A percentile compares a stretch with the other conserved stretches of the same genome.
These are phyloP conservation scores for Pocillopora damicornis DNA, from an alignment of 64 coral and sea anemone species.

Conservation along the genomic window DNA sequence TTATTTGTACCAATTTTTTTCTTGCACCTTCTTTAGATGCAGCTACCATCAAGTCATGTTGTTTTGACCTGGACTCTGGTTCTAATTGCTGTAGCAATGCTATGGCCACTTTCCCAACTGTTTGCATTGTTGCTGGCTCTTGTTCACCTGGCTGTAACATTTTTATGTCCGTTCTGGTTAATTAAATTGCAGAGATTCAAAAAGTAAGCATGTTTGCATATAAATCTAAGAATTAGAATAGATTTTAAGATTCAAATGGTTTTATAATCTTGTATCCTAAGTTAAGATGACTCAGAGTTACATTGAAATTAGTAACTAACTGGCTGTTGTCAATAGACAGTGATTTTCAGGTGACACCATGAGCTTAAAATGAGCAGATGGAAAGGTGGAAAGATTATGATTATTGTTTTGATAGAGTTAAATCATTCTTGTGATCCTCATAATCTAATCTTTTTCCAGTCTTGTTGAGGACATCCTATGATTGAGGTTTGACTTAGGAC, in stretches of 20 bases:
- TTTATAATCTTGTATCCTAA: background rate
- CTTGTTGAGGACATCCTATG: too few species aligned
- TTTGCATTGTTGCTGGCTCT: slow-evolving; percentile 65
- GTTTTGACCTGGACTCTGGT: slow-evolving; percentile 71
- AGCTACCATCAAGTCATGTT: slow-evolving; percentile 30
- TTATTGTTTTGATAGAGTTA: too few species aligned
- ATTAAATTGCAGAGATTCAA: slow-evolving; percentile 75
- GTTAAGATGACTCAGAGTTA: background rate
- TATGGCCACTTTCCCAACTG: slow-evolving; percentile 69
- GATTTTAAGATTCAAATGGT: background rate
- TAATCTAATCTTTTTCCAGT: too few species aligned
- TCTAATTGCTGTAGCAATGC: slow-evolving; percentile 42
- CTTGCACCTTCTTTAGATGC: slow-evolving; percentile 25
- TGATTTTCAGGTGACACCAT: too few species aligned
- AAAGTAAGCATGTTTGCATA: slow-evolving; percentile 61
- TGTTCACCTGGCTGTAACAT: slow-evolving; percentile 66
- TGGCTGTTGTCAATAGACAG: too few species aligned
- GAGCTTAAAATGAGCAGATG: too few species aligned
- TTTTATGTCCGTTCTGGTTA: slow-evolving; percentile 87
- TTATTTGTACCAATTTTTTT: background rate
- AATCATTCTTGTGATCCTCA: too few species aligned
- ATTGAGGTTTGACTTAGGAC: too few species aligned
- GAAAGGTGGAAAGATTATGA: too few species aligned
- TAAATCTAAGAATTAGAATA: background rate
- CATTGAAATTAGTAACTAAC: too few species aligned